Percentiles rank a stretch among this genome's conserved stretches.
Evolutionary conservation across 2,113 vertebrate species (phyloP).

Genomic region (Anarhynchus alexandrinus): DNA sequence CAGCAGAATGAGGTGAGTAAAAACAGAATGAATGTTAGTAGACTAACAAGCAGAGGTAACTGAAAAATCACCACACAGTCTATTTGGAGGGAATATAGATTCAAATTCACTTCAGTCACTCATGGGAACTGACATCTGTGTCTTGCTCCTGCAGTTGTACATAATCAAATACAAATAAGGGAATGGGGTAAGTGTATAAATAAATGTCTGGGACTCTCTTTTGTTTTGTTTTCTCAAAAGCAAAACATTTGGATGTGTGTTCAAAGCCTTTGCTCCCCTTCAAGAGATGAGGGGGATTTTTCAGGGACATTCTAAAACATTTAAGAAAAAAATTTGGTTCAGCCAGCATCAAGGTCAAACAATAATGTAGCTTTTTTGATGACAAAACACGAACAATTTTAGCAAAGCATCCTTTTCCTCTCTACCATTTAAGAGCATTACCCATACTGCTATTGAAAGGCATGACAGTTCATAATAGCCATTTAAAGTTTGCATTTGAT

Average conservation of each 20-base stretch:
- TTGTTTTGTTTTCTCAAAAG: not conserved
- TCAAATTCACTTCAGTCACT: not conserved
- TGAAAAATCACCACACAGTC: not conserved
- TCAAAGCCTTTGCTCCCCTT: not conserved
- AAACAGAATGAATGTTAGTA: not conserved
- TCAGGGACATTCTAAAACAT: not conserved
- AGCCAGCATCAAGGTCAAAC: not conserved
- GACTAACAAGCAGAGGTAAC: not conserved
- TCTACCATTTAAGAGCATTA: not conserved
- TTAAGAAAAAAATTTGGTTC: not conserved
- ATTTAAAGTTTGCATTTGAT: not conserved
- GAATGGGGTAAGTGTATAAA: not conserved
- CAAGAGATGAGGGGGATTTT: not conserved
- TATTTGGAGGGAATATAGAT: not conserved
- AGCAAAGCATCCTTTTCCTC: not conserved
- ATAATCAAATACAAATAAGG: not conserved
- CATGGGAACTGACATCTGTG: not conserved
- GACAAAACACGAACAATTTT: not conserved
- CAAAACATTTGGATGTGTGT: not conserved
- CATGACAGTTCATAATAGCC: not conserved
- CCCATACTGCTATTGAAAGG: not conserved
- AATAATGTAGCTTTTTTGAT: not conserved
- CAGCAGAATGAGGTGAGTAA: not conserved
- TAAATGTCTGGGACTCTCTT: not conserved
- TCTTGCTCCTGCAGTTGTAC: not conserved